phyloP scores from a whole-genome alignment of 2,797 vertebrate species.

The Eulemur rubriventer region DNA sequence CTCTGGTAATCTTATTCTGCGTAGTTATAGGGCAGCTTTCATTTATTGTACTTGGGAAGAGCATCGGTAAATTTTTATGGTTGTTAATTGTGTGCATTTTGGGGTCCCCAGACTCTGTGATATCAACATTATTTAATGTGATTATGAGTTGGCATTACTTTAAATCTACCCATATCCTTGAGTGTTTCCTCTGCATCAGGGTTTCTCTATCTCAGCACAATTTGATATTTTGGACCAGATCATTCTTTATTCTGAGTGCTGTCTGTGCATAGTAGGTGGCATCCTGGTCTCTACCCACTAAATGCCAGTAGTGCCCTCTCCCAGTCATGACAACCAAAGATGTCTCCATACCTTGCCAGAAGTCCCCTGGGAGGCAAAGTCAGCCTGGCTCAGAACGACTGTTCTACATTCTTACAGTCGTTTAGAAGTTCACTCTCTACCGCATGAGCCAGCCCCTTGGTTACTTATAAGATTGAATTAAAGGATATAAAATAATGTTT shows the following conservation, averaged over 20 bases:
- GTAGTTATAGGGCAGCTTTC: background rate
- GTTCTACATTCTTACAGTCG: background rate
- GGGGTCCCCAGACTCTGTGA: background rate
- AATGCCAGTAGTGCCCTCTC: background rate
- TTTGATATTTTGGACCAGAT: background rate
- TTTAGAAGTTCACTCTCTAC: background rate
- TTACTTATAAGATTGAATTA: slow-evolving; percentile 22
- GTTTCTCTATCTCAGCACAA: background rate
- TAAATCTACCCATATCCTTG: background rate
- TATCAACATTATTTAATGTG: background rate
- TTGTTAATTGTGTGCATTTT: background rate
- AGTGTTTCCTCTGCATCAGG: background rate
- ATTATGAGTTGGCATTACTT: background rate
- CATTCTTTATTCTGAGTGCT: background rate
- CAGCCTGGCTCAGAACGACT: background rate
- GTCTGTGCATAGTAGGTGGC: background rate
- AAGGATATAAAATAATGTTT: slow-evolving; percentile 15
- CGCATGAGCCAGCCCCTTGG: background rate
- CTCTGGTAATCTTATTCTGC: background rate
- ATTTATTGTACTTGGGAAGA: background rate
- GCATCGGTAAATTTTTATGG: background rate
- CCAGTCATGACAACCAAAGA: background rate
- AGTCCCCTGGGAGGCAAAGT: background rate
- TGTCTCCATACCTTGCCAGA: background rate
- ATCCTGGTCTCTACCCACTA: background rate